Evolutionary conservation across 2,797 vertebrate species (phyloP).

Genomic region (Kryptopterus vitreolus): DNA sequence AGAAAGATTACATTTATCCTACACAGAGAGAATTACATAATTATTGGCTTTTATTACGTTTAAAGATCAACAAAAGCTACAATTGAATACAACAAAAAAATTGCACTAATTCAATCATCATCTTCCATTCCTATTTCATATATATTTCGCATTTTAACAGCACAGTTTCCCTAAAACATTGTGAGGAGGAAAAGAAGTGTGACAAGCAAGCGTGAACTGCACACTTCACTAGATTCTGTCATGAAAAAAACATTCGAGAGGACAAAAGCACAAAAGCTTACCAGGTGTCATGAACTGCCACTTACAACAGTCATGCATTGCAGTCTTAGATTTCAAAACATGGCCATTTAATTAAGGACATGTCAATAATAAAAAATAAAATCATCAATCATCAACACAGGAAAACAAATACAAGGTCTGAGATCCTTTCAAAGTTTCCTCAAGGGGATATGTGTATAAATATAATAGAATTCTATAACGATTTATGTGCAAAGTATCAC

Average conservation of each 20-base stretch:
- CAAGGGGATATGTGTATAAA: too few species aligned
- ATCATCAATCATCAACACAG: background rate
- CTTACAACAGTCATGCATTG: background rate
- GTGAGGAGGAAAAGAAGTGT: background rate
- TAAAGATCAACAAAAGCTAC: background rate
- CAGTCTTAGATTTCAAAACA: background rate
- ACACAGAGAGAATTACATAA: background rate
- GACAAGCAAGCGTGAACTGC: background rate
- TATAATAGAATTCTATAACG: background rate
- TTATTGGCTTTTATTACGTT: background rate
- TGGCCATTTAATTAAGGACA: background rate
- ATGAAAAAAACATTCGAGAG: background rate
- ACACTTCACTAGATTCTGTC: background rate
- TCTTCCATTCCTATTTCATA: too few species aligned
- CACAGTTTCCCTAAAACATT: background rate
- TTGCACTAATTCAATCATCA: background rate
- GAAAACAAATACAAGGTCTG: background rate
- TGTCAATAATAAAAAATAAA: background rate
- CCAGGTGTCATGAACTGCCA: background rate
- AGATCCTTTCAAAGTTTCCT: background rate
- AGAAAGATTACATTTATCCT: background rate
- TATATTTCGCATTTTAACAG: too few species aligned
- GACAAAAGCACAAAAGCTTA: background rate
- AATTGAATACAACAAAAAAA: background rate
- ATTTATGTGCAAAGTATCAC: background rate